A percentile compares a stretch with the other conserved stretches of the same genome.
Evolutionary conservation across 2,888 invertebrate species (phyloP).

Genomic region (Anticlea derivata): DNA sequence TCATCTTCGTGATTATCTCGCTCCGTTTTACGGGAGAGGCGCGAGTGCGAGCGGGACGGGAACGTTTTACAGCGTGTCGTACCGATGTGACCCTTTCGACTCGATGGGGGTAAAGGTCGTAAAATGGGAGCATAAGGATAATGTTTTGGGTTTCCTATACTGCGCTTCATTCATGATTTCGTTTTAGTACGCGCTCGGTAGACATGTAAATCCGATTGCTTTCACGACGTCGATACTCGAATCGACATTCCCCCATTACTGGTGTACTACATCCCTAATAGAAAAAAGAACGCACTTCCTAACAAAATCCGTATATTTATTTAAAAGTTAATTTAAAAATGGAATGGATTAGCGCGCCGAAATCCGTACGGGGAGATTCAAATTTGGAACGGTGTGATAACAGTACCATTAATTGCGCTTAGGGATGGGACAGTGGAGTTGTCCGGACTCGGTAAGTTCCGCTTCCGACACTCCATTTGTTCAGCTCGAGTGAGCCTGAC

Average conservation of each 20-base stretch:
- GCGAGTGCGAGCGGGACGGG: constrained; percentile 64
- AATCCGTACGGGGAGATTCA: constrained; percentile 59
- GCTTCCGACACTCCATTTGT: constrained; percentile 79
- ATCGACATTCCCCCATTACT: constrained; percentile 66
- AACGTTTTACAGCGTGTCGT: constrained; percentile 73
- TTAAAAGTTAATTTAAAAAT: constrained; percentile 41
- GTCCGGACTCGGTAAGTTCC: constrained; percentile 58
- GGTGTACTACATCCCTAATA: constrained; percentile 75
- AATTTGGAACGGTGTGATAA: constrained; percentile 71
- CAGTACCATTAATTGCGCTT: constrained; percentile 67
- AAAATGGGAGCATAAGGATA: constrained; percentile 84
- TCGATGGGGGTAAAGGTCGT: constrained; percentile 83
- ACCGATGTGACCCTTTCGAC: constrained; percentile 79
- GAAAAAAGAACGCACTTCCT: constrained; percentile 46
- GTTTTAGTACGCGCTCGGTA: constrained; percentile 78
- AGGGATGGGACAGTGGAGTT: constrained; percentile 59
- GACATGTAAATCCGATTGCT: constrained; percentile 83
- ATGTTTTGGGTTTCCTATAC: constrained; percentile 83
- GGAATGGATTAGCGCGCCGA: constrained; percentile 41
- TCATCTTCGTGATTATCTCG: constrained; percentile 82
- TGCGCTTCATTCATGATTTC: constrained; percentile 83
- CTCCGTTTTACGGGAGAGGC: constrained; percentile 65
- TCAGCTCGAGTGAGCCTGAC: constrained; percentile 68
- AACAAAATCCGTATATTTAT: constrained; percentile 35
- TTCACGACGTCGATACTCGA: constrained; percentile 70